Evolutionary conservation across 2,113 vertebrate genomes (phyloP).

Genomic region (Neodon shergylaensis): DNA sequence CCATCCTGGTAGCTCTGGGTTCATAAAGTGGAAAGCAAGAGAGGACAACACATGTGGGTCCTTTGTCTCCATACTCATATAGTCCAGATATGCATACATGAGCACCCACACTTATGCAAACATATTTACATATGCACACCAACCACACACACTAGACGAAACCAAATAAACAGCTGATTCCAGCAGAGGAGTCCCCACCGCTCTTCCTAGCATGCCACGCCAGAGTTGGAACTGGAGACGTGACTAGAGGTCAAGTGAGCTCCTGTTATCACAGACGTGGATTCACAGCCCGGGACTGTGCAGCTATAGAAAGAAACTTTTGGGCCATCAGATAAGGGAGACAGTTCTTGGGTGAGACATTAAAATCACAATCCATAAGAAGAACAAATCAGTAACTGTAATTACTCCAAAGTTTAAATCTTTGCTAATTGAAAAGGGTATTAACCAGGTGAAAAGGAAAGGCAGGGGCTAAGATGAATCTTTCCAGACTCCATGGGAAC

Average conservation of each 20-base stretch:
- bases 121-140: not conserved
- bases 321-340: not conserved
- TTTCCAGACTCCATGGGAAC: not conserved
- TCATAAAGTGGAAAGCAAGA: not conserved
- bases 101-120: too few species aligned
- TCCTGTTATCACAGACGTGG: not conserved
- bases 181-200: not conserved
- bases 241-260: not conserved
- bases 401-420: not conserved
- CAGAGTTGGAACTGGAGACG: not conserved
- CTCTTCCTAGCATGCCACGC: not conserved
- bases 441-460: constrained; percentile 9
- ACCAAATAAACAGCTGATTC: too few species aligned
- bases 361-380: not conserved
- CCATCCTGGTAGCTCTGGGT: not conserved
- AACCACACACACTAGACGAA: not conserved
- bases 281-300: not conserved
- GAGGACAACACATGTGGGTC: not conserved
- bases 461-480: not conserved
- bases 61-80: not conserved
- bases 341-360: not conserved
- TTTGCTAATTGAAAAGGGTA: not conserved
- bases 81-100: not conserved
- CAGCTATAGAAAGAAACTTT: not conserved
- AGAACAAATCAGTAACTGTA: not conserved